Base-by-base conservation (phyloP, 2,888 invertebrate genomes). In the Polyommatus icarus region DNA sequence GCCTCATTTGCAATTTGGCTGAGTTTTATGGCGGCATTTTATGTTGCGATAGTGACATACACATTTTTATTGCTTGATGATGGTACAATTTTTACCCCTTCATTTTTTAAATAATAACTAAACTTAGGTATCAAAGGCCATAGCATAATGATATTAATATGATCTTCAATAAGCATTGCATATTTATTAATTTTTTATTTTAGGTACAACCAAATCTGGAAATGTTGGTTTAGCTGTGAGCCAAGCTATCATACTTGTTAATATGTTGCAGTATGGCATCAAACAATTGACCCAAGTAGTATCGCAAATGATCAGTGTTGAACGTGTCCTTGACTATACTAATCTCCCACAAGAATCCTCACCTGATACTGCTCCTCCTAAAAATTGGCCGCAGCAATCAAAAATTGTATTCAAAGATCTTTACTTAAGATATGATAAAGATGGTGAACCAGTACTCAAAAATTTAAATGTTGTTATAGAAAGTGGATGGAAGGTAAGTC, bases 251-350 rank as follows among this genome's bases (percentile, higher is more conserved):
- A 95, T 96, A 82, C 86, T 98, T 79, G 96, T 97, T 77, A 97
- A 97, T 79, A 96, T 97, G 96, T 95, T 97, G 79, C 97, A 97
- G 86, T 96, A 96, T 91, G 97, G 97, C 10, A 96, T 97, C 80
- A 94, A 97, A 78, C 97, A 97, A 87, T 95, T 96, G 57, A 96
- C 97, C 0, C 97, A 97, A 85, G 95, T 96, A 50, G 92, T 96
- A 71, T 95, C 96, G 15, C 96, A 96, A 84, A 96, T 97, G 96
- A 96, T 96, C 7, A 96, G 96, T 77, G 98, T 98, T 0, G 98
- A 98, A 87, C 94, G 98, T 76, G 96, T 98, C 4, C 87, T 97
- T 36, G 97, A 98, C 85, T 98, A 97, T 87, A 96, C 96, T 0
- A 93, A 96, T 20, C 87, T 98, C 36, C 96, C 96, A 0, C 94